Percentiles rank a stretch among this genome's conserved stretches.
These are phyloP conservation scores for Caenorhabditis plicata DNA, from an alignment of 2,888 invertebrate species.

Conservation along the genomic window DNA sequence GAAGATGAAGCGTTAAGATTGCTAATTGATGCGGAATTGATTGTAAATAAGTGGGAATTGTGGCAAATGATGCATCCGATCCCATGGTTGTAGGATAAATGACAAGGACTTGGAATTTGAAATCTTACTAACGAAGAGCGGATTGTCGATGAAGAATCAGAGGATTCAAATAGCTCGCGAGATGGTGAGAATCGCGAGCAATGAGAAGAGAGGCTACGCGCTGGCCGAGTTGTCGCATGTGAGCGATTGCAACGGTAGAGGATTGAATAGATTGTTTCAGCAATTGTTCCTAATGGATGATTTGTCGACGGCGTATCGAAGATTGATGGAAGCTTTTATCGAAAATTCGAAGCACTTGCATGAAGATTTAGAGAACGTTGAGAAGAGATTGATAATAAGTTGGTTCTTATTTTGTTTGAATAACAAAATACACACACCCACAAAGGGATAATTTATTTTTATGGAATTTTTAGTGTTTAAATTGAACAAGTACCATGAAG, in stretches of 20 bases:
- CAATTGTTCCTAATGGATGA: background rate
- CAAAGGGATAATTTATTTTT: background rate
- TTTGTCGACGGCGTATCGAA: background rate
- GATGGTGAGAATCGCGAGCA: conserved; percentile 14
- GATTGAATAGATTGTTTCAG: background rate
- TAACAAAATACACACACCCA: background rate
- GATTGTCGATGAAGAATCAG: conserved; percentile 1
- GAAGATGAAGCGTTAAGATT: conserved; percentile 3
- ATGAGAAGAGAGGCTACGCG: conserved; percentile 13
- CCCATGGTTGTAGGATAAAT: conserved; percentile 8
- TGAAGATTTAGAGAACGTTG: conserved; percentile 5
- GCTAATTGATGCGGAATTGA: conserved; percentile 1
- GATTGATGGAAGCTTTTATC: background rate
- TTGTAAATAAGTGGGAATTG: too few species aligned
- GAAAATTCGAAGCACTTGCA: background rate
- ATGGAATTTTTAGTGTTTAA: conserved; percentile 9
- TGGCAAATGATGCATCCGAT: too few species aligned
- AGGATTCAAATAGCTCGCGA: conserved; percentile 7
- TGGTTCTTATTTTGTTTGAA: background rate
- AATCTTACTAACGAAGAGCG: conserved; percentile 4
- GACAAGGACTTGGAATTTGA: conserved; percentile 13
- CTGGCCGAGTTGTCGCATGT: conserved; percentile 21
- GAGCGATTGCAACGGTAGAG: background rate
- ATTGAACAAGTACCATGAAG: conserved; percentile 10
- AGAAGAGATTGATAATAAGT: conserved; percentile 11